Percentiles rank a stretch among this genome's conserved stretches.
Evolutionary conservation across 2,113 vertebrate genomes (phyloP).

Genomic region (Pungitius pungitius): DNA sequence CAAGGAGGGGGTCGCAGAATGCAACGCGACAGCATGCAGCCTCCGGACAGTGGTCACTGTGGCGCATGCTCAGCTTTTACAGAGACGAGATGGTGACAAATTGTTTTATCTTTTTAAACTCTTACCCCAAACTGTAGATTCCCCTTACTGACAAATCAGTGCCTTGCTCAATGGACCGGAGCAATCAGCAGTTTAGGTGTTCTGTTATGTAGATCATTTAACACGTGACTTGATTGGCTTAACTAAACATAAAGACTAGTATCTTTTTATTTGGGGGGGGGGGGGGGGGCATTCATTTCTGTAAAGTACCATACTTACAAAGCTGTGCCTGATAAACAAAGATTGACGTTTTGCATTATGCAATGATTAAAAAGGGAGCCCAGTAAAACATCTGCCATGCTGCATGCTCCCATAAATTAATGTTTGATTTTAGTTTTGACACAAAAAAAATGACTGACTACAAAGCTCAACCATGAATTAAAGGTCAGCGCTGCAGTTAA

Average conservation of each 20-base stretch:
- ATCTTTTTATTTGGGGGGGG: too few relatives aligned
- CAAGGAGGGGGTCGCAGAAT: conserved; percentile 49
- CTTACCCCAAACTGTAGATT: background rate
- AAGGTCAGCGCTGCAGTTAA: conserved; percentile 76
- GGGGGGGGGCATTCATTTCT: too few relatives aligned
- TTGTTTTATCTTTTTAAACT: background rate
- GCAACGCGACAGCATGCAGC: conserved; percentile 40
- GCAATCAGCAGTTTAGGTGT: background rate
- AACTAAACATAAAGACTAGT: too few relatives aligned
- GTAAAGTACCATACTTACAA: background rate
- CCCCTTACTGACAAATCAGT: background rate
- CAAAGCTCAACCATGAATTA: conserved; percentile 49
- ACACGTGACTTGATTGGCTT: too few relatives aligned
- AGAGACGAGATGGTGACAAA: background rate
- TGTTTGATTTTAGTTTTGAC: conserved; percentile 37
- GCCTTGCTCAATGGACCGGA: conserved; percentile 4
- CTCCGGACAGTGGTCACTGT: conserved; percentile 40
- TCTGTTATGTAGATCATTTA: background rate
- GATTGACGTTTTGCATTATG: background rate
- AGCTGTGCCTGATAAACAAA: background rate
- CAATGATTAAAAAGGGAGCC: background rate
- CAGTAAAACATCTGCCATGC: background rate
- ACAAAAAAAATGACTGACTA: conserved; percentile 40
- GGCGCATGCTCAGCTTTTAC: conserved; percentile 29
- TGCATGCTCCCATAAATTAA: conserved; percentile 29